phyloP scores from a whole-genome alignment of 1,140 invertebrate species.

The Telenomus remus region DNA sequence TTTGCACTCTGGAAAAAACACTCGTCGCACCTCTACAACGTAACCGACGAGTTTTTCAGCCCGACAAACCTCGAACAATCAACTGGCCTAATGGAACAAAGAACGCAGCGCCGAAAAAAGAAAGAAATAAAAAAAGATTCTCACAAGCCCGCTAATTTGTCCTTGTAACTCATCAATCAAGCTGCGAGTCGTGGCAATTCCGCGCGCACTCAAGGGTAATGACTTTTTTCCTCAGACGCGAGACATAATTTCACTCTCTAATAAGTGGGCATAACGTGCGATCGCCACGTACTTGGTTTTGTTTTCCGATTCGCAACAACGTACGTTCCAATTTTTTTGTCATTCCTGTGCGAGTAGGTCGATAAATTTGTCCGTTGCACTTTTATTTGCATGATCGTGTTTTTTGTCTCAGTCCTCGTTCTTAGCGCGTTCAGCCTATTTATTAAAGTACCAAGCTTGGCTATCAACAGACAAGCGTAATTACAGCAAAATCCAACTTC shows the following conservation, averaged over 20 bases:
- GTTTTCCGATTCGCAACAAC: constrained; percentile 6
- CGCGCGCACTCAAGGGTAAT: not conserved
- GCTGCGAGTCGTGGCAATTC: not conserved
- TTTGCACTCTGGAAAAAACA: too few relatives aligned
- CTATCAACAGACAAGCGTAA: constrained; percentile 25
- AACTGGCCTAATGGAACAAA: not conserved
- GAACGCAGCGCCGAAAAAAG: not conserved
- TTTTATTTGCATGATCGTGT: constrained; percentile 26
- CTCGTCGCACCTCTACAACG: too few relatives aligned
- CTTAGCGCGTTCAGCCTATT: constrained; percentile 20
- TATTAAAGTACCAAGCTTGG: constrained; percentile 30
- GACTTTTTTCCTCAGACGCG: constrained; percentile 3
- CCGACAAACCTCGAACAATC: too few relatives aligned
- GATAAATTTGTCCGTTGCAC: constrained; percentile 22
- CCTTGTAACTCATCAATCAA: constrained; percentile 22
- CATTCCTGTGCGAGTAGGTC: not conserved
- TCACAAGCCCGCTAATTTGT: constrained; percentile 12
- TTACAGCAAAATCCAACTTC: constrained; percentile 21
- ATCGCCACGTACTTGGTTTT: not conserved
- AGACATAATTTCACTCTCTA: constrained; percentile 19
- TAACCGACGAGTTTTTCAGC: too few relatives aligned
- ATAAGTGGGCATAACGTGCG: not conserved
- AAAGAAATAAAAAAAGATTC: not conserved
- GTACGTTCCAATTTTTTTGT: constrained; percentile 2
- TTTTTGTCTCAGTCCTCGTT: constrained; percentile 27